phyloP scores from a whole-genome alignment of 1,140 invertebrate genomes.

The Harlomillsia oculata region DNA sequence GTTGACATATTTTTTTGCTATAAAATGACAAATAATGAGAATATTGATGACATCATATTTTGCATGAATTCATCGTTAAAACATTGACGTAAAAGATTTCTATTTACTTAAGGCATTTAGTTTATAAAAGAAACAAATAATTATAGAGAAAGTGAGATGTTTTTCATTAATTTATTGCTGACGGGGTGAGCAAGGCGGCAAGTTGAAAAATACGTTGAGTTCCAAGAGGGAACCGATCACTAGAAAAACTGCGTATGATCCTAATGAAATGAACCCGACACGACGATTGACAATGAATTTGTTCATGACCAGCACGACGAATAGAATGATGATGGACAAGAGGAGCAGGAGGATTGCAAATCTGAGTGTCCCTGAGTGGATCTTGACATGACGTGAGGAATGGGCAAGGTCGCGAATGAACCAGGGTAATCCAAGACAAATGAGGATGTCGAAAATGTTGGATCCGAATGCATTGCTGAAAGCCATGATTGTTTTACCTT shows the following conservation, averaged over 20 bases:
- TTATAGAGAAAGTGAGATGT: neutral
- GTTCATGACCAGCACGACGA: neutral
- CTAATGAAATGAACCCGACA: neutral
- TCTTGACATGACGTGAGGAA: no score
- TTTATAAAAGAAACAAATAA: neutral
- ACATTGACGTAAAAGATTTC: neutral
- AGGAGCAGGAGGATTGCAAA: no score
- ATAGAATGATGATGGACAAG: neutral
- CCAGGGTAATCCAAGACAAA: no score
- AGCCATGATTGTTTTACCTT: constrained; percentile 56
- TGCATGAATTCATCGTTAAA: neutral
- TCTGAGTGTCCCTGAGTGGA: neutral
- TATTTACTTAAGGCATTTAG: neutral
- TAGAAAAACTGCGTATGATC: no score
- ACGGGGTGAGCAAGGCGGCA: neutral
- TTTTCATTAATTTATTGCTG: neutral
- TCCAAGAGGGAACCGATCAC: no score
- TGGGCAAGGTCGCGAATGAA: no score
- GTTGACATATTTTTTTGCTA: neutral
- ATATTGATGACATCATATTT: neutral
- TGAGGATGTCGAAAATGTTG: no score
- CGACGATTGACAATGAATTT: neutral
- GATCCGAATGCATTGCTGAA: no score
- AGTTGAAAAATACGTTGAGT: no score
- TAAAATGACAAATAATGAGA: neutral